Conservation (phyloP, 2,797 vertebrate species). For the Psittacula echo region DNA sequence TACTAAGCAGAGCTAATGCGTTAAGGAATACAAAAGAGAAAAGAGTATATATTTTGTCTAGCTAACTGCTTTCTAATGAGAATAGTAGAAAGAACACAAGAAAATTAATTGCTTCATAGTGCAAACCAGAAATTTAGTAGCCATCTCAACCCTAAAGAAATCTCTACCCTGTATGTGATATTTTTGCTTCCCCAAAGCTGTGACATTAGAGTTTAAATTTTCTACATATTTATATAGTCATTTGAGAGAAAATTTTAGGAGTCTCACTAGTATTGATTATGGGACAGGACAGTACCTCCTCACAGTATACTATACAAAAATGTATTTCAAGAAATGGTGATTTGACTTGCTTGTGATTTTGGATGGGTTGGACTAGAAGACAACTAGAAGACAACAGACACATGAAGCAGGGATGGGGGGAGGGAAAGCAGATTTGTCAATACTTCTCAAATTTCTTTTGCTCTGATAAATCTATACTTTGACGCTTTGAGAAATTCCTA, state of each 20-base stretch:
- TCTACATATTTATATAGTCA: not conserved
- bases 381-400: not conserved
- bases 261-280: not conserved
- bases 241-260: not conserved
- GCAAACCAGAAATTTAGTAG: not conserved
- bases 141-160: not conserved
- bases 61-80: not conserved
- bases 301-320: not conserved
- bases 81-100: not conserved
- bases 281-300: not conserved
- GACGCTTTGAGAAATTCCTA: not conserved
- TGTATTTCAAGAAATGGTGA: not conserved
- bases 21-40: not conserved
- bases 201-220: not conserved
- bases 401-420: accelerated
- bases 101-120: not conserved
- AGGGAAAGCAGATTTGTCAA: not conserved
- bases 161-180: not conserved
- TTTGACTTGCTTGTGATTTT: not conserved
- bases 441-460: not conserved
- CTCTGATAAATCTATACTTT: not conserved
- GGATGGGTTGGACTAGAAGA: not conserved
- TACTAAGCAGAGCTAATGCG: not conserved
- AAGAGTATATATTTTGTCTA: not conserved
- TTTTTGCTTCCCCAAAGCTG: not conserved